Base-by-base conservation (phyloP, 1,140 invertebrate species). In the Epicauta chinensis region DNA sequence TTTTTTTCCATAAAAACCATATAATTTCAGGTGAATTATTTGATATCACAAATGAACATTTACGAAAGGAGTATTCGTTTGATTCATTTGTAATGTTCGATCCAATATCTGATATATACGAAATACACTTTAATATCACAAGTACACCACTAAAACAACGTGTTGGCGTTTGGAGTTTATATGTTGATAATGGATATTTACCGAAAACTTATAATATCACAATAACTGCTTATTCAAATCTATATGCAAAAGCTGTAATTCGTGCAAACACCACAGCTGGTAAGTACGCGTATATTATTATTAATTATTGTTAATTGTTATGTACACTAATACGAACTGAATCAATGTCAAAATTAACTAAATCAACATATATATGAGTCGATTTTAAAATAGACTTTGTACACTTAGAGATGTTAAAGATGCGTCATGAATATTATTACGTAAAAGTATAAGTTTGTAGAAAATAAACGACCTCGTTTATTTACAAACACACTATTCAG, bases 91-190 rank as follows among this genome's bases (percentile, higher is more conserved):
- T 31, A 35, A 32, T 55, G 4, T 23, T 39, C 31, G 46, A 43
- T 51, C 54, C 54, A 15, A 15, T 23, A 23, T 5, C 23, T 48
- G 30, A 44, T 17, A 36, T 36, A 37, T 42, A 51, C 36, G 59
- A 65, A 45, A 53, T 65, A 46, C 54, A 65, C 39, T 51, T 67
- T 32, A 59, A 59, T 49, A 55, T 51, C 40, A 47, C 58, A 38
- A 58, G 7, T 23, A 23, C 46, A 34, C 42, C 53, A 31, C 7
- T 35, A 39, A 48, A 50, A 37, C 35, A 17, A 32, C 43, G 36
- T 37, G 38, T 58, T 14, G 61, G 61, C 14, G 50, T 56, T 35
- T 68, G 64, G 64, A 52, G 39, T 42, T 48, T 65, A 11, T 55
- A 41, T 11, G 30, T 61, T 15, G 51, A 57, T 16, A 53, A 44